A percentile compares a stretch with the other conserved stretches of the same genome.
These are phyloP conservation scores for Notiomystis cincta DNA, from an alignment of 2,113 vertebrate genomes.

Conservation along the genomic window DNA sequence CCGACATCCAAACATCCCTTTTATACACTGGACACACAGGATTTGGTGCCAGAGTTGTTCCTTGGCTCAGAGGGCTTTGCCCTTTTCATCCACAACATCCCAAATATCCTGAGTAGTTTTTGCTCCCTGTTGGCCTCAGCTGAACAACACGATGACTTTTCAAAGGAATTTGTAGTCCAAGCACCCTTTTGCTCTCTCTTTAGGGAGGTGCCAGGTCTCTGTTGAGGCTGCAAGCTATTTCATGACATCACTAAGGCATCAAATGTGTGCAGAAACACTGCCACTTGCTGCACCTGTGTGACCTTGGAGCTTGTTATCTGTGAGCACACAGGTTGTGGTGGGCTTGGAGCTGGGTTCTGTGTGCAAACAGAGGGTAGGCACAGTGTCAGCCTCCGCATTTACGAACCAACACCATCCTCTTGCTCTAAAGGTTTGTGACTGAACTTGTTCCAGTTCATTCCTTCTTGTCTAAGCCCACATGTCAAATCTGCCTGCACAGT, in stretches of 20 bases:
- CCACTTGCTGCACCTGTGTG: neutral
- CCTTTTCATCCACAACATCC: neutral
- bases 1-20: neutral
- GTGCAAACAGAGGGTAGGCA: accelerated
- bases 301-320: neutral
- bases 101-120: neutral
- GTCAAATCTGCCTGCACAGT: neutral
- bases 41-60: neutral
- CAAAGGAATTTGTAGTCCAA: neutral
- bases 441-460: neutral
- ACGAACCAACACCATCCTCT: neutral
- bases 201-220: neutral
- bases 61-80: neutral
- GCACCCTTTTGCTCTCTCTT: neutral
- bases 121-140: neutral
- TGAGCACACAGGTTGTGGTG: neutral
- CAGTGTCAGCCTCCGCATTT: neutral
- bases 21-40: neutral
- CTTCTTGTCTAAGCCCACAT: neutral
- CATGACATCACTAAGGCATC: neutral
- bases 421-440: neutral
- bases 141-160: neutral
- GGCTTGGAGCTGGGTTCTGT: neutral
- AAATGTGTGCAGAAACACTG: neutral
- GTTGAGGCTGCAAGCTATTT: neutral